These are phyloP conservation scores for Isoperla grammatica DNA, from an alignment of 2,888 invertebrate genomes.

Conservation along the genomic window DNA sequence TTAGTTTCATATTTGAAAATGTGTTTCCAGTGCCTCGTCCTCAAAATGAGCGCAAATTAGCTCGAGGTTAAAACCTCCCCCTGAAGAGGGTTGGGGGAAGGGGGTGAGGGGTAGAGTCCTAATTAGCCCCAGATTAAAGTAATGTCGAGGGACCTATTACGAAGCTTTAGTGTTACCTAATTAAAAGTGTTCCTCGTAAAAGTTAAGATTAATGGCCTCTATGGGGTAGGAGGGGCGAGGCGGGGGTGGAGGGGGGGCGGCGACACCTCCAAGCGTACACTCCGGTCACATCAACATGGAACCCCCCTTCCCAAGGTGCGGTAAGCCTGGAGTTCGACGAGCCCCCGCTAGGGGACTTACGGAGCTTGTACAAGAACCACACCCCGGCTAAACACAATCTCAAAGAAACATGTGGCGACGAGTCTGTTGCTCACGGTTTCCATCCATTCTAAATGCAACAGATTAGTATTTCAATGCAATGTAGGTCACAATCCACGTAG, in stretches of 20 bases:
- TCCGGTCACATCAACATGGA: neutral
- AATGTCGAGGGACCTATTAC: constrained; percentile 38
- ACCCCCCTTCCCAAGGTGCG: too few species aligned
- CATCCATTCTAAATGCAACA: too few species aligned
- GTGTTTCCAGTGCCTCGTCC: constrained; percentile 12
- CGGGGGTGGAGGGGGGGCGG: neutral
- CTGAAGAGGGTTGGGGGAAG: neutral
- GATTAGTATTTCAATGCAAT: too few species aligned
- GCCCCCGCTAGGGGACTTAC: too few species aligned
- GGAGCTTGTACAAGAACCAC: too few species aligned
- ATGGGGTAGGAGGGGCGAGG: constrained; percentile 27
- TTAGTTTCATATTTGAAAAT: too few species aligned
- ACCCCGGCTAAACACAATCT: too few species aligned
- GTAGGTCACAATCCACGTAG: too few species aligned
- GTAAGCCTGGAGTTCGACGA: too few species aligned
- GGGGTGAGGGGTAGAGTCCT: constrained; percentile 19
- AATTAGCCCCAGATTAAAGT: constrained; percentile 38
- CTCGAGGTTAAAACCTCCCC: constrained; percentile 35
- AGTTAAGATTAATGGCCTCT: constrained; percentile 36
- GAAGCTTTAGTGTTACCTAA: constrained; percentile 36
- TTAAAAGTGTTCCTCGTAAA: constrained; percentile 37
- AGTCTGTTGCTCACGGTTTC: too few species aligned
- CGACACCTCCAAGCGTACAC: constrained; percentile 14
- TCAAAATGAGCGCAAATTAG: constrained; percentile 35
- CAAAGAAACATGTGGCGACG: too few species aligned